A percentile compares a stretch with the other conserved stretches of the same genome.
These are phyloP conservation scores for Aporrectodea caliginosa DNA, from an alignment of 1,140 invertebrate species.

Conservation along the genomic window DNA sequence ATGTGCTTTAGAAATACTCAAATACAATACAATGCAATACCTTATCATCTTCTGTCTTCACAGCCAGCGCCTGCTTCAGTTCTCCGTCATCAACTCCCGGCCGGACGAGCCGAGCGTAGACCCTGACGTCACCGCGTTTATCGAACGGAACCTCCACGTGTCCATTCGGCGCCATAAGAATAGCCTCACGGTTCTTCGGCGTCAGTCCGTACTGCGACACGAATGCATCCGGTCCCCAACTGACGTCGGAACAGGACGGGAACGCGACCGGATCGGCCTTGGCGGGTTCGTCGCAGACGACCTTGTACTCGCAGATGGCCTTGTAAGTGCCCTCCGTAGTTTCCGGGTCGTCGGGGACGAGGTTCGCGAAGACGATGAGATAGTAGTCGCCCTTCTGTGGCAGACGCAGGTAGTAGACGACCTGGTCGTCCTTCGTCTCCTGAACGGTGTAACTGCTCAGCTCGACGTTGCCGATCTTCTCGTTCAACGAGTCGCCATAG, in stretches of 20 bases:
- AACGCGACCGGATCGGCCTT: constrained; percentile 12
- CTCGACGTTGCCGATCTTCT: constrained; percentile 47
- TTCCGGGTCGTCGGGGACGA: constrained; percentile 20
- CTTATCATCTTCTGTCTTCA: constrained; percentile 18
- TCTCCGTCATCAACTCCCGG: constrained; percentile 21
- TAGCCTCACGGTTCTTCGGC: constrained; percentile 41
- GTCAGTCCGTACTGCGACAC: constrained; percentile 50
- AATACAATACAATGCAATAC: no score
- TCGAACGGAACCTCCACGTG: constrained; percentile 32
- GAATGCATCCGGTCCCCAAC: constrained; percentile 54
- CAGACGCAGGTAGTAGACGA: constrained; percentile 49
- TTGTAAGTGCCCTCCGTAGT: constrained; percentile 31
- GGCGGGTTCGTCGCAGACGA: constrained; percentile 45
- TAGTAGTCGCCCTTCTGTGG: constrained; percentile 52
- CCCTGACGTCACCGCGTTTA: constrained; percentile 29
- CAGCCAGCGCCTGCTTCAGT: constrained; percentile 27
- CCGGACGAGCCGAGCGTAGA: constrained; percentile 25
- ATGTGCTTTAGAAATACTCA: no score
- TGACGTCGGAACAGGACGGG: constrained; percentile 53
- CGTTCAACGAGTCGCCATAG: constrained; percentile 45
- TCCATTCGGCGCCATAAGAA: constrained; percentile 35
- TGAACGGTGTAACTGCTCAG: constrained; percentile 52
- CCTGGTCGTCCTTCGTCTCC: constrained; percentile 48
- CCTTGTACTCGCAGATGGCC: constrained; percentile 55
- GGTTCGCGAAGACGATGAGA: constrained; percentile 51